These are phyloP conservation scores for Orthosia incerta DNA, from an alignment of 2,888 invertebrate genomes.

Conservation along the genomic window DNA sequence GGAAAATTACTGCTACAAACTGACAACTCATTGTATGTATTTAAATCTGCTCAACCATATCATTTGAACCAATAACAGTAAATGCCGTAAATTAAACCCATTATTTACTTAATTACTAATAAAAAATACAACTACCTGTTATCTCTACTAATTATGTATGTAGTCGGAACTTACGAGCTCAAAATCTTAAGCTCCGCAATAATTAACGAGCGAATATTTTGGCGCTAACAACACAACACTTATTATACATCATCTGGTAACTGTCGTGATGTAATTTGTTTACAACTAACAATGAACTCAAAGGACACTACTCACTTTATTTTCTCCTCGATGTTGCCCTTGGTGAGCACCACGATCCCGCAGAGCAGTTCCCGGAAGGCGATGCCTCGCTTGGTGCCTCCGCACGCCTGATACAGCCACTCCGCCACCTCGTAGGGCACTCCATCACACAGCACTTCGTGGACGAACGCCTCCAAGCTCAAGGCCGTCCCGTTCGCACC, in stretches of 20 bases:
- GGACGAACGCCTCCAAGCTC: slow-evolving; percentile 94
- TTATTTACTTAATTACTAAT: slow-evolving; percentile 18
- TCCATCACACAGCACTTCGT: slow-evolving; percentile 96
- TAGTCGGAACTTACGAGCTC: background rate
- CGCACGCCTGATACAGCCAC: slow-evolving; percentile 95
- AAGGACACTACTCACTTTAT: slow-evolving; percentile 90
- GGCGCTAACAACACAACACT: slow-evolving; percentile 33
- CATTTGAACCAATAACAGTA: slow-evolving; percentile 46
- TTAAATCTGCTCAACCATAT: slow-evolving; percentile 44
- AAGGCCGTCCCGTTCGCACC: slow-evolving; percentile 93
- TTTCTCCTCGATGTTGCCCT: slow-evolving; percentile 96
- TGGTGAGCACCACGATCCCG: slow-evolving; percentile 96
- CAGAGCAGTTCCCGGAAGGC: slow-evolving; percentile 95
- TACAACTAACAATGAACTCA: slow-evolving; percentile 59
- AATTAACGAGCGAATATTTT: slow-evolving; percentile 32
- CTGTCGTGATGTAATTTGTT: slow-evolving; percentile 68
- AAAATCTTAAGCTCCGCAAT: slow-evolving; percentile 12
- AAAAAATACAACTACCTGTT: slow-evolving; percentile 20
- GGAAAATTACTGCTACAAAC: slow-evolving; percentile 47
- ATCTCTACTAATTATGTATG: slow-evolving; percentile 36
- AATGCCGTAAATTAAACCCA: slow-evolving; percentile 26
- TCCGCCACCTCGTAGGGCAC: slow-evolving; percentile 96
- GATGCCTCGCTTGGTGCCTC: slow-evolving; percentile 95
- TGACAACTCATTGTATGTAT: slow-evolving; percentile 40
- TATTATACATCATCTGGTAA: slow-evolving; percentile 33